Base-by-base conservation (phyloP, 2,113 vertebrate species). In the Bombycilla garrulus region DNA sequence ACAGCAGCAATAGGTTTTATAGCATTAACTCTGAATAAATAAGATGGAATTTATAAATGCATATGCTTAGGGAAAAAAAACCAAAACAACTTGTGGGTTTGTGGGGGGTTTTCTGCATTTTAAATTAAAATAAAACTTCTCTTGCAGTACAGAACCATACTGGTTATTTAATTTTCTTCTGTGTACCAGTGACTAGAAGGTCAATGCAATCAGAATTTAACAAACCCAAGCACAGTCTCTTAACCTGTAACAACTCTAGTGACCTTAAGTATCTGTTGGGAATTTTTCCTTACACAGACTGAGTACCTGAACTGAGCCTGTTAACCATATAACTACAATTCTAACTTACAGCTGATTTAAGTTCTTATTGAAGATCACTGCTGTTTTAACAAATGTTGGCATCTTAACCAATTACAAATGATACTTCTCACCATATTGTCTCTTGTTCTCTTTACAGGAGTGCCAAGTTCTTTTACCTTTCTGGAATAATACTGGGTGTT, bases 381-480 rank as follows among this genome's bases (percentile, higher is more conserved):
- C 35, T 64, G 35, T 40, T 64, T 85, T 80, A 84, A 72, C 42
- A 88, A 47, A 82, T 60, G 47, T 36, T 60, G 67, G 60, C 40
- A 76, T 76, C 48, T 48, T 86, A 89, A 90, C 33, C 36, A 57
- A 17, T 61, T 80, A 48, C 28, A 64, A 51, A 17, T 66, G 8
- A 45, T 5, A 38, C 17, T 83, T 91, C 88, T 97, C 54, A 96
- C 69, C 2, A 2, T 72, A 29, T 97, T 90, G 47, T 89, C 76
- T 85, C 38, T 91, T 96, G 28, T 81, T 92, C 70, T 97, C 35
- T 57, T 97, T 85, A 86, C 97, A 98, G 98, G 94, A 98, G 88
- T 86, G 73, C 92, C 85, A n/a, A 85, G 38, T 97, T 98, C 95
- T 98, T 97, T 91, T 98, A 98, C 86, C 92, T 93, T 92, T 96